These are phyloP conservation scores for Falco berigora DNA, from an alignment of 2,797 vertebrate species.

Conservation along the genomic window DNA sequence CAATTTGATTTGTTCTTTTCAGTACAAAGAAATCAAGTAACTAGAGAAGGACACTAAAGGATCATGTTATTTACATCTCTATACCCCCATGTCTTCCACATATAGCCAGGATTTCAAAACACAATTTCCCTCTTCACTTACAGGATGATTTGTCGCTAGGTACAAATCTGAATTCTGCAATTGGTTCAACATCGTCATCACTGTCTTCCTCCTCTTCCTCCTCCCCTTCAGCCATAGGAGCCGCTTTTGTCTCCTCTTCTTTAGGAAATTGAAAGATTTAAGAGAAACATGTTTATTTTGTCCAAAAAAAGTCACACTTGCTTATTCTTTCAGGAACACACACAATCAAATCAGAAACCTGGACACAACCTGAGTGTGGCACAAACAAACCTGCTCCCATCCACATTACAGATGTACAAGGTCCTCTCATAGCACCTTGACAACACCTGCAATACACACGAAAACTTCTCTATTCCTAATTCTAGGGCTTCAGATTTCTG, in stretches of 20 bases:
- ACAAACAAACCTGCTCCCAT: background rate
- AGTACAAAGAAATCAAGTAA: background rate
- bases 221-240: constrained; percentile 75
- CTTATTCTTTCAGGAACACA: background rate
- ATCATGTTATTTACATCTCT: background rate
- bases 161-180: constrained; percentile 95
- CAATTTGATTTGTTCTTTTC: background rate
- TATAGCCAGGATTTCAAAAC: background rate
- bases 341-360: background rate
- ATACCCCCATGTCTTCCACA: background rate
- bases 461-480: background rate
- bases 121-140: constrained; percentile 53
- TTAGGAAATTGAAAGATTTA: background rate
- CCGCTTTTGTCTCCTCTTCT: constrained; percentile 81
- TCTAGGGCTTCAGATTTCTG: background rate
- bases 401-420: fast-evolving
- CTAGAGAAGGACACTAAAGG: background rate
- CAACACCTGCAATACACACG: fast-evolving
- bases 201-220: constrained; percentile 74
- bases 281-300: background rate
- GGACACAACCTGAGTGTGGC: background rate
- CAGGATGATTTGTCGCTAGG: constrained; percentile 87
- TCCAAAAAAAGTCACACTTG: background rate
- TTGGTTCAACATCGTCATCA: constrained; percentile 77
- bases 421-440: background rate